Evolutionary conservation across 2,113 vertebrate genomes (phyloP).

Genomic region (Rafetus swinhoei): DNA sequence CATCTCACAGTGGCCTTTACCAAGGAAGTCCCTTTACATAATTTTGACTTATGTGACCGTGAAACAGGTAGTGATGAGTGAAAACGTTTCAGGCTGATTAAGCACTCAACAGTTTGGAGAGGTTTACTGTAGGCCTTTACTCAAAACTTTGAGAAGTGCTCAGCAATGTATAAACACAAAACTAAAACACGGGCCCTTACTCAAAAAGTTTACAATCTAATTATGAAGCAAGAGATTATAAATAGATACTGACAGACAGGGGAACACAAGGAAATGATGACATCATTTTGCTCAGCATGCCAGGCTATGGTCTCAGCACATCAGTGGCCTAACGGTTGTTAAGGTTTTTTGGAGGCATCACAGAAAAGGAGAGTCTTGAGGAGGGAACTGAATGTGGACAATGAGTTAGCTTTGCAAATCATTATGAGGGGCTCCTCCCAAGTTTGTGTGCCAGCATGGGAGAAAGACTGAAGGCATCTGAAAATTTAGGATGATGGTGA

Average conservation of each 20-base stretch:
- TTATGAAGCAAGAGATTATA: not conserved
- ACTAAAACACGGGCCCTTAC: not conserved
- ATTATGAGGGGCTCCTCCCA: not conserved
- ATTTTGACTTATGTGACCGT: not conserved
- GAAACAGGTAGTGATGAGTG: not conserved
- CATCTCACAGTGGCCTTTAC: not conserved
- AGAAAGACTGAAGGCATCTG: not conserved
- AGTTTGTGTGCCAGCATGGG: not conserved
- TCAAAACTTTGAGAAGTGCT: not conserved
- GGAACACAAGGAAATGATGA: not conserved
- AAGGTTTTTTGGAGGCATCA: not conserved
- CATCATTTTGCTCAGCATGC: not conserved
- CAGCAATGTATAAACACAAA: not conserved
- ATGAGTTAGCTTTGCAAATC: fast-evolving
- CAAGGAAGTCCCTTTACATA: not conserved
- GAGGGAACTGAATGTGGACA: not conserved
- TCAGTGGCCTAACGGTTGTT: not conserved
- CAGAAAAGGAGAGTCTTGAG: slow-evolving; percentile 1
- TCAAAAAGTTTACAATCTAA: not conserved
- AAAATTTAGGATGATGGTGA: not conserved
- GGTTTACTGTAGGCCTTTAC: not conserved
- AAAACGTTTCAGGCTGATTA: not conserved
- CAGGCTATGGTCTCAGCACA: not conserved
- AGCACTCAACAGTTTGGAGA: not conserved
- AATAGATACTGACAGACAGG: not conserved